A percentile compares a stretch with the other conserved stretches of the same genome.
Conservation (phyloP, 2,113 vertebrate genomes). For the Patagioenas fasciata region DNA sequence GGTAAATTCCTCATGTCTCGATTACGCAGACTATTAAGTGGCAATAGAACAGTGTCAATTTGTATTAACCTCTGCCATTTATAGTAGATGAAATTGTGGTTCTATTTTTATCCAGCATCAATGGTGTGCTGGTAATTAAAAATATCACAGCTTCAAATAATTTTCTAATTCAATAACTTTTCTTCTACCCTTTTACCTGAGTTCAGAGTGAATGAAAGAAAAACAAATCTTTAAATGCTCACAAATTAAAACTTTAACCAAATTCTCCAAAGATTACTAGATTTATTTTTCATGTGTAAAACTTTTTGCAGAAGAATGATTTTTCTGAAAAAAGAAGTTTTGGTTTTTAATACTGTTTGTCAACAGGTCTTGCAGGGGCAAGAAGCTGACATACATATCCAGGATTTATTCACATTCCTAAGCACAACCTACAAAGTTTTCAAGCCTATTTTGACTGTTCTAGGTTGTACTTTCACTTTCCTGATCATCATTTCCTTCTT, state of each 20-base stretch:
- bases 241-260: not conserved
- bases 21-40: not conserved
- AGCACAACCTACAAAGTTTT: not conserved
- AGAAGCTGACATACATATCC: not conserved
- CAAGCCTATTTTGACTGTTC: not conserved
- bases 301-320: not conserved
- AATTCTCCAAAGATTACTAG: not conserved
- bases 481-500: not conserved
- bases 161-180: conserved; percentile 11
- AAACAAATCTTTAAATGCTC: not conserved
- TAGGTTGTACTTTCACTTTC: not conserved
- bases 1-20: not conserved
- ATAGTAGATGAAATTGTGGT: not conserved
- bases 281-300: not conserved
- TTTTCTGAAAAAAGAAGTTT: not conserved
- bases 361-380: not conserved
- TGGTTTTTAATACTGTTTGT: not conserved
- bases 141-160: not conserved
- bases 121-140: conserved; percentile 1
- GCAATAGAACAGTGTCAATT: not conserved
- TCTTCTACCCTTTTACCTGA: not conserved
- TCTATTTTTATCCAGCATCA: not conserved
- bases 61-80: not conserved
- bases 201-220: not conserved
- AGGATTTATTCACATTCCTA: not conserved